phyloP scores from a whole-genome alignment of 1,140 invertebrate genomes.

The Thereuonema tuberculata region DNA sequence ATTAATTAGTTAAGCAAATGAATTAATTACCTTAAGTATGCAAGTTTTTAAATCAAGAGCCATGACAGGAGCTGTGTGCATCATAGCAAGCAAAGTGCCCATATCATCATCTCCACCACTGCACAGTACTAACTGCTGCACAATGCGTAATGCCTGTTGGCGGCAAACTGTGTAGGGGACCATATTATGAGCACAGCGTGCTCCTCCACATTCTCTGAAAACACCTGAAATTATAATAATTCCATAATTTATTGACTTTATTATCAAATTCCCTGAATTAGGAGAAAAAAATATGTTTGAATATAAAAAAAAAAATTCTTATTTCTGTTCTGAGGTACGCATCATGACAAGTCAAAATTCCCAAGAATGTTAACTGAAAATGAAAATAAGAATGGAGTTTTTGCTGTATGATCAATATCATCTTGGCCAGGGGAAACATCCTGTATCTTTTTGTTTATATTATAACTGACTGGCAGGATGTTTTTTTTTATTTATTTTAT shows the following conservation, averaged over 20 bases:
- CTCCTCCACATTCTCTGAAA: slow-evolving; percentile 81
- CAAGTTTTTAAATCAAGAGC: slow-evolving; percentile 73
- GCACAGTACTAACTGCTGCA: slow-evolving; percentile 72
- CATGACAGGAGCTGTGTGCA: slow-evolving; percentile 69
- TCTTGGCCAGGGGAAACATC: no score
- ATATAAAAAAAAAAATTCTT: not conserved
- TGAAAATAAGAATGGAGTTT: no score
- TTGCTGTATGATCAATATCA: no score
- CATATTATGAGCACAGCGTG: slow-evolving; percentile 76
- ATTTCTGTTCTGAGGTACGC: not conserved
- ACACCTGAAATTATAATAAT: slow-evolving; percentile 39
- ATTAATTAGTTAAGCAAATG: no score
- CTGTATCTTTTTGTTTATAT: no score
- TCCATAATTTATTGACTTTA: not conserved
- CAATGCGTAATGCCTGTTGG: slow-evolving; percentile 50
- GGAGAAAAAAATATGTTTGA: slow-evolving; percentile 6
- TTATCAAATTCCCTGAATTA: no score
- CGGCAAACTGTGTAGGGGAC: slow-evolving; percentile 73
- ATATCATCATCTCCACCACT: slow-evolving; percentile 90
- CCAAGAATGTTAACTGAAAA: no score
- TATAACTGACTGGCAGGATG: no score
- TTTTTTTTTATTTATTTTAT: no score
- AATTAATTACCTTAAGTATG: slow-evolving; percentile 56
- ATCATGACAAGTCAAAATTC: no score
- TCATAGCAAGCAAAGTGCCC: slow-evolving; percentile 73